Evolutionary conservation across 2,113 vertebrate genomes (phyloP), one percentile per base, ranked within the genome.

Genomic region (Agapornis roseicollis): DNA sequence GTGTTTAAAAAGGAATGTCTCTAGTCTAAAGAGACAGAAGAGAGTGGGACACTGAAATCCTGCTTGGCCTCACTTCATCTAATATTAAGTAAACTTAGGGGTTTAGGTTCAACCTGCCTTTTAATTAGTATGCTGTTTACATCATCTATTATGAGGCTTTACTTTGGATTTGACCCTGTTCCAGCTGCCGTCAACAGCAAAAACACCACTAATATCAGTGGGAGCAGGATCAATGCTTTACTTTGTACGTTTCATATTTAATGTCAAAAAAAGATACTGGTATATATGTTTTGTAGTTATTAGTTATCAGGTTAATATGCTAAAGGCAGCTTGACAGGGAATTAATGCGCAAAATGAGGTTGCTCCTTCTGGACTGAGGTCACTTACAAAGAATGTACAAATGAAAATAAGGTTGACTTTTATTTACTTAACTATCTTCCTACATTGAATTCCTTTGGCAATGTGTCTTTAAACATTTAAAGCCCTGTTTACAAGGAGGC

Each of bases 361-460:
- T 97, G 88, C 95, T 95, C 94, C 96, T 97, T 97, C 96, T 98
- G 92, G 96, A 94, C 95, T 97, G 97, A 98, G 97, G 97, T 98
- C 98, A 97, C 94, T 97, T 98, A 96, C 96, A 98, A 97, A 98
- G 97, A 97, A 98, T 97, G 92, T 96, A 97, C 94, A 97, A 97
- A 98, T 96, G 96, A 98, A 98, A 98, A 97, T 96, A 98, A 97
- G 98, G 97, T 97, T 98, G 97, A 97, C 97, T 98, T 98, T 97
- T 98, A 98, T 98, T 98, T 98, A 98, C 98, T 98, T 97, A 98
- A 98, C 97, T 98, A 97, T 98, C 97, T 98, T 97, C 96, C 97
- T 98, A 97, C 95, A 95, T 92, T 98, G 97, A 96, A 98, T 98
- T 98, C 97, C 97, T 98, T 98, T 98, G 97, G 98, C 97, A 98